Evolutionary conservation across 2,797 vertebrate species (phyloP).

Genomic region (Muscicapa comitata): DNA sequence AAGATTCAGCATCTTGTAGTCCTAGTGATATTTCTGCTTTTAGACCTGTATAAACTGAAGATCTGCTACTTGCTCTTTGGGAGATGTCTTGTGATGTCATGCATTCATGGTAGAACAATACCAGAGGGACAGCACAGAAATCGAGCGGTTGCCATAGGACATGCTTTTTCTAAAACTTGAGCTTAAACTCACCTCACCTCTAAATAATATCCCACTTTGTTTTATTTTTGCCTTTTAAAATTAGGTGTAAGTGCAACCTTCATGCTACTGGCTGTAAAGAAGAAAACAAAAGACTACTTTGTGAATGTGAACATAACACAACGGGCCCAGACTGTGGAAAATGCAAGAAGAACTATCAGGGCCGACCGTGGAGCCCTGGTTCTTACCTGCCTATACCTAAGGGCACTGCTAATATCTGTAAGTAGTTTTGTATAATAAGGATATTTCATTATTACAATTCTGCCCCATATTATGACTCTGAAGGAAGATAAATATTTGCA

Average conservation of each 20-base stretch:
- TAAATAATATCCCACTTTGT: slow-evolving; percentile 40
- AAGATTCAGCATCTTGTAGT: neutral
- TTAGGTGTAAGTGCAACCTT: slow-evolving; percentile 99
- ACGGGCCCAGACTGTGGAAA: slow-evolving; percentile 97
- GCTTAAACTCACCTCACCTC: neutral
- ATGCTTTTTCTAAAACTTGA: neutral
- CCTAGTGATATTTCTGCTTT: neutral
- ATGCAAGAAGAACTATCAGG: slow-evolving; percentile 97
- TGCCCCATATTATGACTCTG: neutral
- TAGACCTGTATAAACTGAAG: neutral
- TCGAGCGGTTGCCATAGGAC: neutral
- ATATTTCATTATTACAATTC: neutral
- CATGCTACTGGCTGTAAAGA: slow-evolving; percentile 95
- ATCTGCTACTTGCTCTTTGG: neutral
- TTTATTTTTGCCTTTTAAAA: slow-evolving; percentile 35
- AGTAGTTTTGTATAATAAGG: slow-evolving; percentile 72
- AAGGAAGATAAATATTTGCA: neutral
- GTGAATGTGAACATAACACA: slow-evolving; percentile 98
- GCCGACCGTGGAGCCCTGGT: slow-evolving; percentile 92
- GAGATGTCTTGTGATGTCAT: neutral
- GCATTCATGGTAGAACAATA: neutral
- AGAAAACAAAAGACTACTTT: slow-evolving; percentile 93
- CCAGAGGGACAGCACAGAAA: neutral
- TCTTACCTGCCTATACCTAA: slow-evolving; percentile 98
- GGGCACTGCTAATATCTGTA: slow-evolving; percentile 98